Evolutionary conservation across 2,113 vertebrate genomes (phyloP).

Genomic region (Pitta sordida): DNA sequence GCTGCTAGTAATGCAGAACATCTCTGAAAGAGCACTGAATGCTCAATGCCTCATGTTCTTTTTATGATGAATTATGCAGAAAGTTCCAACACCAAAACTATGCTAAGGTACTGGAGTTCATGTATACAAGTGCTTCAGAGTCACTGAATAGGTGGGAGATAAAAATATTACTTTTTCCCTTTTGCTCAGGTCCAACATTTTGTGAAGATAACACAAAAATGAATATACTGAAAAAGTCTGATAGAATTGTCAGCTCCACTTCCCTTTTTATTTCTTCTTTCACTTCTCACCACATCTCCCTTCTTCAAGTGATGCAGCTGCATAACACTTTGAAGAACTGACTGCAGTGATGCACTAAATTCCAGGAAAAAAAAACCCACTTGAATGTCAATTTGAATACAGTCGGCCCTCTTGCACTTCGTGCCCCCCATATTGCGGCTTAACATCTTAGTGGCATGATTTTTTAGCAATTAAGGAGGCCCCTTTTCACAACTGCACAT

Average conservation of each 20-base stretch:
- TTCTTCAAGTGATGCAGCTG: neutral
- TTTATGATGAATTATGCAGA: constrained; percentile 73
- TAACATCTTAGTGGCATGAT: too few relatives aligned
- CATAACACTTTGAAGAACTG: constrained; percentile 6
- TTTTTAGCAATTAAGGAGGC: too few relatives aligned
- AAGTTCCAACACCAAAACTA: constrained; percentile 20
- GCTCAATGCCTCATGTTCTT: constrained; percentile 56
- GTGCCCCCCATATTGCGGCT: too few relatives aligned
- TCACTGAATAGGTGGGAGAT: constrained; percentile 9
- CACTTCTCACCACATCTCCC: rapidly evolving
- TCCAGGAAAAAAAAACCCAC: constrained; percentile 15
- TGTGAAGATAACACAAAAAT: constrained; percentile 4
- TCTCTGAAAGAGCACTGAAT: constrained; percentile 49
- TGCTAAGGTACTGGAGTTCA: constrained; percentile 55
- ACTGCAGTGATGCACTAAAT: neutral
- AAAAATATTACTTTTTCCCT: constrained; percentile 6
- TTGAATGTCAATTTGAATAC: constrained; percentile 10
- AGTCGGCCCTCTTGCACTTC: too few relatives aligned
- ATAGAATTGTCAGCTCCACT: neutral
- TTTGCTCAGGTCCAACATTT: neutral
- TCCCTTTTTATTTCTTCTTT: neutral
- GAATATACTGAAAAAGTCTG: constrained; percentile 8
- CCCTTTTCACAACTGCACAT: too few relatives aligned
- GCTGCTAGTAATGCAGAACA: constrained; percentile 34
- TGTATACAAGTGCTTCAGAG: neutral